Evolutionary conservation across 2,113 vertebrate species (phyloP).

Genomic region (Mus pahari): DNA sequence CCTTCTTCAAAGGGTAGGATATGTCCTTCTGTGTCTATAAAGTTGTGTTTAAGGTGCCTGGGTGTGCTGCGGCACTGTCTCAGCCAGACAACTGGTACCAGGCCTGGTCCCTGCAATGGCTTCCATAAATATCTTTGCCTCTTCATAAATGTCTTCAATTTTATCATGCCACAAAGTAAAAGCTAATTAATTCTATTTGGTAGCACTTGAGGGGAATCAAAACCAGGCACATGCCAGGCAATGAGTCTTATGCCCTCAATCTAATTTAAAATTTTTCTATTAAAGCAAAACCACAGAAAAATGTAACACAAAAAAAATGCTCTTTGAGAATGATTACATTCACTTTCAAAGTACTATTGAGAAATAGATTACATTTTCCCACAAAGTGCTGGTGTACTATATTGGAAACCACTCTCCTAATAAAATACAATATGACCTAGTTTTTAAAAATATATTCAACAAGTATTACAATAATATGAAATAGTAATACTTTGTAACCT

Average conservation of each 20-base stretch:
- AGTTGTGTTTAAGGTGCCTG: background rate
- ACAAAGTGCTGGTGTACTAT: background rate
- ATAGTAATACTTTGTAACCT: background rate
- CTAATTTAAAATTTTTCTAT: background rate
- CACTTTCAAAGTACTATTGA: background rate
- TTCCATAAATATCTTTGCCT: background rate
- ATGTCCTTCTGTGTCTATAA: background rate
- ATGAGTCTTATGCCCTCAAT: background rate
- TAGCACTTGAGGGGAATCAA: no score
- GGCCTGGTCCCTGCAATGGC: background rate
- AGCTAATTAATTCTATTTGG: background rate
- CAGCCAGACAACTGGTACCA: background rate
- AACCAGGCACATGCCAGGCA: background rate
- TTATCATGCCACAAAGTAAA: background rate
- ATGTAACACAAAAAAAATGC: background rate
- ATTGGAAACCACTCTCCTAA: background rate
- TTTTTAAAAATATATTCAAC: background rate
- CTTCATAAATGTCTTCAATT: background rate
- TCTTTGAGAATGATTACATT: background rate
- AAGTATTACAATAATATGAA: background rate
- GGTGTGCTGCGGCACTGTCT: background rate
- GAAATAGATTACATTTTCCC: background rate
- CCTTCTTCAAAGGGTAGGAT: conserved; percentile 93
- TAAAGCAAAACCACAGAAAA: conserved; percentile 30
- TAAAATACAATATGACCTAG: conserved; percentile 33